Conservation (phyloP, 2,797 vertebrate species). For the Clamator glandarius region DNA sequence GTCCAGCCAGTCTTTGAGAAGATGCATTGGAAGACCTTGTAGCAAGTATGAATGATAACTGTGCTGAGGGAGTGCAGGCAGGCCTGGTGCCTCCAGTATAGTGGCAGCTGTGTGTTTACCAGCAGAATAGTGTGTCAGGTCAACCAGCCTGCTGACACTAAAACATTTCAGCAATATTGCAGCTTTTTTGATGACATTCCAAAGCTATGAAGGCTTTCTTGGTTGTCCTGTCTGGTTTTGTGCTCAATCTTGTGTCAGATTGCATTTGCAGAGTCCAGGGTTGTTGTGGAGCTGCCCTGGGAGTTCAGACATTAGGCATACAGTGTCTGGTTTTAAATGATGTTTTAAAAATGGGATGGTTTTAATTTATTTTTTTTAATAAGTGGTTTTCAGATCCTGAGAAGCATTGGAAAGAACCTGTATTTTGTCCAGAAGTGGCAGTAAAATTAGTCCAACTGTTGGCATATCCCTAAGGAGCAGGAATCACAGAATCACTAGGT, state of each 20-base stretch:
- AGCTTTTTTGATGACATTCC: background rate
- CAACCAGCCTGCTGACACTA: background rate
- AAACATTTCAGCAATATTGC: background rate
- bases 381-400: background rate
- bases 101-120: background rate
- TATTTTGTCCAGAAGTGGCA: background rate
- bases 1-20: background rate
- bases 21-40: background rate
- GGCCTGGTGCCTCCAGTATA: background rate
- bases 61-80: background rate
- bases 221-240: background rate
- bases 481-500: too few relatives aligned
- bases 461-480: background rate
- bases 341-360: background rate
- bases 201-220: background rate
- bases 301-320: background rate
- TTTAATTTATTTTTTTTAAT: background rate
- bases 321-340: background rate
- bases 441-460: background rate
- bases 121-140: background rate
- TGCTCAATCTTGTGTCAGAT: fast-evolving
- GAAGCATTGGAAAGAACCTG: background rate
- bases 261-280: fast-evolving
- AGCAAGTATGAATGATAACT: background rate
- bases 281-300: background rate